Conservation (phyloP, 30 jellyfish, hydroid and myxozoan species). For the Aurelia sp. region DNA sequence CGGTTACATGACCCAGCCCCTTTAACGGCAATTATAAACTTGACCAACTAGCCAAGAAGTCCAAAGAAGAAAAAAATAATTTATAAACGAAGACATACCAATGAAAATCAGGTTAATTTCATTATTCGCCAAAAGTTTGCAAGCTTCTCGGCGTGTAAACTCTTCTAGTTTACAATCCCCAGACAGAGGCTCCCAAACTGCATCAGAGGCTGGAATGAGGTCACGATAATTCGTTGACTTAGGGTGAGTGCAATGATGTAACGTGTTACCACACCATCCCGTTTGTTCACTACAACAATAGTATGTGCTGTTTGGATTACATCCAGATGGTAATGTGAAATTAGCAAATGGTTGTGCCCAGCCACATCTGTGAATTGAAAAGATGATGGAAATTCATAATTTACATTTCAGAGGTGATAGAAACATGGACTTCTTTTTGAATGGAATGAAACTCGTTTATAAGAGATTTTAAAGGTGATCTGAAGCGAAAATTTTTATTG, state of each 20-base stretch:
- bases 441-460: too few species aligned
- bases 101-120: constrained; percentile 46
- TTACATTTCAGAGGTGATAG: too few species aligned
- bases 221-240: constrained; percentile 19
- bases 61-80: too few species aligned
- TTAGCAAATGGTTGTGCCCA: constrained; percentile 37
- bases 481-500: too few species aligned
- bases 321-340: constrained; percentile 49
- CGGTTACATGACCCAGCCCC: too few species aligned
- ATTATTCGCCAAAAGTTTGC: constrained; percentile 32
- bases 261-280: constrained; percentile 81
- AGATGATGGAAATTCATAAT: too few species aligned
- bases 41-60: too few species aligned
- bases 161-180: constrained; percentile 32
- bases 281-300: constrained; percentile 68
- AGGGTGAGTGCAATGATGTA: constrained; percentile 49
- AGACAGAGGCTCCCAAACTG: constrained; percentile 53
- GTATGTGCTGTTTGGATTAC: constrained; percentile 37
- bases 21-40: too few species aligned
- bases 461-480: too few species aligned
- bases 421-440: too few species aligned
- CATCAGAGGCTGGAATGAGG: constrained; percentile 43
- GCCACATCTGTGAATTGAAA: constrained; percentile 64
- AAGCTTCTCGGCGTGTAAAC: constrained; percentile 34
- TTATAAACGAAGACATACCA: too few species aligned